Base-by-base conservation (phyloP, 2,113 vertebrate genomes). In the Scalopus aquaticus region DNA sequence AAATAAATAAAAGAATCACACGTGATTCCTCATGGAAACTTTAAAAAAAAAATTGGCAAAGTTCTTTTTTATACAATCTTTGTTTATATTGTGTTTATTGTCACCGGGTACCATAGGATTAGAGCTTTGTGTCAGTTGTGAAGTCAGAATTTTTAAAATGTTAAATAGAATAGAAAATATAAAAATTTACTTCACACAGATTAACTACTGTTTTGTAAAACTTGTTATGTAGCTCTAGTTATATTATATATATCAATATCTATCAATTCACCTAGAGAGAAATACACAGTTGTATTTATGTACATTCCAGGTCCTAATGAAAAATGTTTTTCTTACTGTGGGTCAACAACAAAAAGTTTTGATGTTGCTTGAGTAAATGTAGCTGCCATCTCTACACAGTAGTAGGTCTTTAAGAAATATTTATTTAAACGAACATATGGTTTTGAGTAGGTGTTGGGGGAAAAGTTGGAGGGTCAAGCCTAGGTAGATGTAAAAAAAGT, bases 321-420 rank as follows among this genome's bases (percentile, higher is more conserved):
- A 54, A 95, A 79, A 74, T 83, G 30, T 39, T 96, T 90, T 78
- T 87, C 56, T 93, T 65, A 30, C n/a, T 67, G 19, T 78, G 51
- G 30, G 35, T 91, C 46, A 69, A 39, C 56, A 83, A n/a, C 13
- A 51, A 35, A 58, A 56, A 35, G 7, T 49, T 80, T 62, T 28
- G 22, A 58, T 77, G 19, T 32, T 22, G 4, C 69, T 65, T 37
- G 24, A 60, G 28, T 73, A 44, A 77, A 42, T 78, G 32, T 46
- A 37, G 51, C n/a, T 44, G 9, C n/a, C 35, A 64, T 37, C 16
- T n/a, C 22, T 88, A 22, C 24, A 51, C 91, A 51, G 32, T 44
- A 49, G 37, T 65, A 65, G 54, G 44, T 65, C 37, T 72, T 56
- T 73, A 91, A 83, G 39, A 62, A 44, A 32, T 49, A 56, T 30